Conservation (phyloP, 2,888 invertebrate species). For the Icerya purchasi region DNA sequence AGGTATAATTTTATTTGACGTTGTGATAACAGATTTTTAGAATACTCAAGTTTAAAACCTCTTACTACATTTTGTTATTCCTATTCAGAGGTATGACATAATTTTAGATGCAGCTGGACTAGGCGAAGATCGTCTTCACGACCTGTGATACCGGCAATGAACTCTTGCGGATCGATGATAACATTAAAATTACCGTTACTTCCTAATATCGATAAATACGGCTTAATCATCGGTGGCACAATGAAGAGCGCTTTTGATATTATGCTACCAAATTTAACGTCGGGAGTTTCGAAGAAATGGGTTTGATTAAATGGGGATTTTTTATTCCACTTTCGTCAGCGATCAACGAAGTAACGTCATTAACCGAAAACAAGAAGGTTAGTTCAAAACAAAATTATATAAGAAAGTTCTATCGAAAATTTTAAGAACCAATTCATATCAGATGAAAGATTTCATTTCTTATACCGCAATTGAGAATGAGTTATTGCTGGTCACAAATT, state of each 20-base stretch:
- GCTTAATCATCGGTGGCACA: conserved; percentile 40
- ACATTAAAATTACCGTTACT: conserved; percentile 65
- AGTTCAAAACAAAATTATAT: too few relatives aligned
- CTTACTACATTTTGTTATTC: too few relatives aligned
- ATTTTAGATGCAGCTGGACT: conserved; percentile 66
- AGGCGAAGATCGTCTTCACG: conserved; percentile 33
- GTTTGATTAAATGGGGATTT: conserved; percentile 51
- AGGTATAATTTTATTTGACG: too few relatives aligned
- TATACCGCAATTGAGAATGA: too few relatives aligned
- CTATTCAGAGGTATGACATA: conserved; percentile 46
- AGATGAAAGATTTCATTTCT: too few relatives aligned
- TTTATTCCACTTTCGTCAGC: conserved; percentile 49
- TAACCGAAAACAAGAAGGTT: conserved; percentile 46
- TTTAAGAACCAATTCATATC: too few relatives aligned
- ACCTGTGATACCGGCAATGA: conserved; percentile 25
- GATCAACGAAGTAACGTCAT: conserved; percentile 40
- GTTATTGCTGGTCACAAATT: too few relatives aligned
- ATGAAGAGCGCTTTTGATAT: conserved; percentile 36
- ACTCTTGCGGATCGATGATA: conserved; percentile 44
- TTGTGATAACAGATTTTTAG: too few relatives aligned
- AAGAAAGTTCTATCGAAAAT: too few relatives aligned
- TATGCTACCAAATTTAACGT: conserved; percentile 31
- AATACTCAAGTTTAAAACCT: too few relatives aligned
- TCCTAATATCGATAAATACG: conserved; percentile 51
- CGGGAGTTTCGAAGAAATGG: conserved; percentile 23